These are phyloP conservation scores for Cirrhinus molitorella DNA, from an alignment of 2,797 vertebrate species.

Conservation along the genomic window DNA sequence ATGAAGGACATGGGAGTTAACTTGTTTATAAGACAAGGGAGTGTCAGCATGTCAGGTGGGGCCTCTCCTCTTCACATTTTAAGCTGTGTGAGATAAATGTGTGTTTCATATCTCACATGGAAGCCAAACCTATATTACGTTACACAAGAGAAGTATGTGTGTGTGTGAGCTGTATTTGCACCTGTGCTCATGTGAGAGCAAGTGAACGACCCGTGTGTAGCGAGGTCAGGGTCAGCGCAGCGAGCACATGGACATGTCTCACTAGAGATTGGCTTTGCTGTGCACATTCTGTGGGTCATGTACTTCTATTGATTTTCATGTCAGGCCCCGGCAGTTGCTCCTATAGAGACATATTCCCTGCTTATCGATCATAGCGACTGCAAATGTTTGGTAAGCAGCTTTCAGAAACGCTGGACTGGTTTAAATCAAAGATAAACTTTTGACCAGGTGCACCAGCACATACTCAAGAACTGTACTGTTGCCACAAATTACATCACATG, in stretches of 20 bases:
- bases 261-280: constrained; percentile 51
- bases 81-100: constrained; percentile 25
- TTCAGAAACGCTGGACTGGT: constrained; percentile 69
- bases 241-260: constrained; percentile 50
- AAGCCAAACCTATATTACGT: constrained; percentile 18
- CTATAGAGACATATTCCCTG: constrained; percentile 67
- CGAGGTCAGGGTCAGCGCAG: constrained; percentile 40
- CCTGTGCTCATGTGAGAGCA: constrained; percentile 1
- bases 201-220: constrained; percentile 4
- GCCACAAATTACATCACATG: constrained; percentile 9
- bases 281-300: constrained; percentile 59
- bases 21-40: constrained; percentile 50
- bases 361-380: constrained; percentile 68
- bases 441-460: constrained; percentile 49
- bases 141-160: constrained; percentile 19
- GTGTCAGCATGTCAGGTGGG: constrained; percentile 32
- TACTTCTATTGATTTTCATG: constrained; percentile 72
- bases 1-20: constrained; percentile 42
- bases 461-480: constrained; percentile 5
- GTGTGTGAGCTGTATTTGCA: constrained; percentile 15
- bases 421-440: constrained; percentile 61
- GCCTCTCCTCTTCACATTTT: constrained; percentile 19
- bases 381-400: constrained; percentile 74
- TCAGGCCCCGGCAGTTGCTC: constrained; percentile 66
- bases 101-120: not conserved